A percentile compares a stretch with the other conserved stretches of the same genome.
phyloP scores from a whole-genome alignment of 2,113 vertebrate species.

The Platichthys flesus region DNA sequence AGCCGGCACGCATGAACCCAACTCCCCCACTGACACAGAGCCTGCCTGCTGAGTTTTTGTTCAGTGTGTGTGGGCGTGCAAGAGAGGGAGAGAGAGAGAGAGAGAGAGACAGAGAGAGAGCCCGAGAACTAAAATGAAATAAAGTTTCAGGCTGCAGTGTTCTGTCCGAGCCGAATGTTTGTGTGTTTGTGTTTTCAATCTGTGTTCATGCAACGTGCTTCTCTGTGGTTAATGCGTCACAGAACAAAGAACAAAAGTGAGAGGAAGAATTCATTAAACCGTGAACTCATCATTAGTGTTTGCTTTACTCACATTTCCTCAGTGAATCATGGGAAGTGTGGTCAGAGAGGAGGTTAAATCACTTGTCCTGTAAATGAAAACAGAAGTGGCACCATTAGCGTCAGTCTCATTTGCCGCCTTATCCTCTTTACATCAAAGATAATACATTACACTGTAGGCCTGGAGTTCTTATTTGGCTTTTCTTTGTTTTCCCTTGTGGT shows the following conservation, averaged over 20 bases:
- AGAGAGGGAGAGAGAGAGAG: slow-evolving; percentile 18
- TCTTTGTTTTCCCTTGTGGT: neutral
- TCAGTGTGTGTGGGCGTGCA: slow-evolving; percentile 70
- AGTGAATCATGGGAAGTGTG: slow-evolving; percentile 76
- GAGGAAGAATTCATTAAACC: slow-evolving; percentile 59
- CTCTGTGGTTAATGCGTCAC: slow-evolving; percentile 9
- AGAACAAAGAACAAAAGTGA: slow-evolving; percentile 27
- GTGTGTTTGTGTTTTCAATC: neutral
- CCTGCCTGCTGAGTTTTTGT: slow-evolving; percentile 71
- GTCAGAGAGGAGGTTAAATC: slow-evolving; percentile 42
- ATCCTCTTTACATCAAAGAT: neutral
- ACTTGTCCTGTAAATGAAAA: slow-evolving; percentile 55
- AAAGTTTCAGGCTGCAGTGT: neutral
- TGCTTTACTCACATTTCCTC: slow-evolving; percentile 61
- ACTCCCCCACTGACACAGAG: slow-evolving; percentile 58
- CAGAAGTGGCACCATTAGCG: slow-evolving; percentile 30
- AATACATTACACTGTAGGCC: neutral
- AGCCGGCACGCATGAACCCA: slow-evolving; percentile 52
- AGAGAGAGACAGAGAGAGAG: slow-evolving; percentile 12
- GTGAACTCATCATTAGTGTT: slow-evolving; percentile 51
- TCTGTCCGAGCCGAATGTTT: no score
- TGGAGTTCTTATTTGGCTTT: neutral
- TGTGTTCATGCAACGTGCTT: neutral
- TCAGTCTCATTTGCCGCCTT: no score
- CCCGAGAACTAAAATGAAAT: slow-evolving; percentile 10